Conservation (phyloP, 2,113 vertebrate species). For the Pluvianellus socialis region DNA sequence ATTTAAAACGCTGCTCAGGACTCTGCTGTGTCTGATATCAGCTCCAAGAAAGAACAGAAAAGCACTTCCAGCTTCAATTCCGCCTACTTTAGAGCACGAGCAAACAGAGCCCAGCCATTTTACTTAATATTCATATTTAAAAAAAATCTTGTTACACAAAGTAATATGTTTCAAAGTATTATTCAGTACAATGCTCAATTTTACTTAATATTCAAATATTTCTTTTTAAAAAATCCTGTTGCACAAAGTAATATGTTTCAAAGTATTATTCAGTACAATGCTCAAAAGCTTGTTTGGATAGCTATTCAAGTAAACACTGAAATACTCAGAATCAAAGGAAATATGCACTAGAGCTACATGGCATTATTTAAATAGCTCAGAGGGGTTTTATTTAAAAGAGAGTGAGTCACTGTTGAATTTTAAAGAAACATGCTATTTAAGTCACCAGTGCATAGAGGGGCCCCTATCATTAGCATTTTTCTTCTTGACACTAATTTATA, state of each 20-base stretch:
- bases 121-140: not conserved
- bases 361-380: slow-evolving; percentile 63
- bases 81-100: not conserved
- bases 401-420: slow-evolving; percentile 72
- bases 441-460: slow-evolving; percentile 53
- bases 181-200: not conserved
- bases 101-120: not conserved
- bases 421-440: slow-evolving; percentile 73
- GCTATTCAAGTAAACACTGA: slow-evolving; percentile 18
- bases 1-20: not conserved
- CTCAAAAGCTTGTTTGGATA: not conserved
- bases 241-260: not conserved
- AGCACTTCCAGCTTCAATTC: not conserved
- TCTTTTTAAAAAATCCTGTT: not conserved
- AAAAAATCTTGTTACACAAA: not conserved
- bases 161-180: not conserved
- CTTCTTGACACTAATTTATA: slow-evolving; percentile 75
- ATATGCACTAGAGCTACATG: slow-evolving; percentile 12
- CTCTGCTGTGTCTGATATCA: not conserved
- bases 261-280: not conserved
- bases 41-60: slow-evolving; percentile 1
- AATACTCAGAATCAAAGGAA: slow-evolving; percentile 21
- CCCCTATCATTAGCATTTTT: slow-evolving; percentile 74
- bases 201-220: not conserved
- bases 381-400: slow-evolving; percentile 56